Evolutionary conservation across 2,888 invertebrate genomes (phyloP), one percentile per base, ranked within the genome.

Genomic region (Plagodis pulveraria): DNA sequence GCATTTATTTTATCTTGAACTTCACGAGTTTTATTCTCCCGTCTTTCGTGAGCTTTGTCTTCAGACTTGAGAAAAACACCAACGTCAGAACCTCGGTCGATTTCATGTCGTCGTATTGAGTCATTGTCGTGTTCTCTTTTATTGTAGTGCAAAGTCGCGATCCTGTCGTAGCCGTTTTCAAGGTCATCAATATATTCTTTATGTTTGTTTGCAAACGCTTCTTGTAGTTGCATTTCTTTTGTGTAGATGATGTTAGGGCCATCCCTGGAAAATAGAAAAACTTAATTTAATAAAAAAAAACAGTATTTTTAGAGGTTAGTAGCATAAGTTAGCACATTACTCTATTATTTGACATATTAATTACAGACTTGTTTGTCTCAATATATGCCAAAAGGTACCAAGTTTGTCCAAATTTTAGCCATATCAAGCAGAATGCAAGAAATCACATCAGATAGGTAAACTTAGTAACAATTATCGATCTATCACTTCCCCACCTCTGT

Each of bases 91-190:
- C 96, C 96, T 44, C 96, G 92, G 69, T 97, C 96, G 59, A 96
- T 94, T 87, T 97, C 97, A 75, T 97, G 96, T 57, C 96, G 93
- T 65, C 95, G 90, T 72, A 97, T 93, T 0, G 96, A 96, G 74
- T 96, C 96, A 51, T 95, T 93, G 67, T 96, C 96, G 22, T 93
- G 91, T 58, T 95, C 95, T 73, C 86, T 87, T 69, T 76, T 80
- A 66, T 87, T 84, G 65, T 91, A 86, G 71, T 93, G 89, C 59
- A 93, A 78, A 11, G 92, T 93, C 42, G 92, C 92, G 36, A 93
- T 93, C 71, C 93, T 87, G 52, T 93, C 92, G 63, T 93, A 93
- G 6, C 93, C 93, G 50, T 93, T 94, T 73, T 95, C 95, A 69
- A 94, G 82, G 74, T 93, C 94, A 77, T 94, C 94, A 40, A 94